These are phyloP conservation scores for Aegotheles bennettii DNA, from an alignment of 2,113 vertebrate genomes.

Conservation along the genomic window DNA sequence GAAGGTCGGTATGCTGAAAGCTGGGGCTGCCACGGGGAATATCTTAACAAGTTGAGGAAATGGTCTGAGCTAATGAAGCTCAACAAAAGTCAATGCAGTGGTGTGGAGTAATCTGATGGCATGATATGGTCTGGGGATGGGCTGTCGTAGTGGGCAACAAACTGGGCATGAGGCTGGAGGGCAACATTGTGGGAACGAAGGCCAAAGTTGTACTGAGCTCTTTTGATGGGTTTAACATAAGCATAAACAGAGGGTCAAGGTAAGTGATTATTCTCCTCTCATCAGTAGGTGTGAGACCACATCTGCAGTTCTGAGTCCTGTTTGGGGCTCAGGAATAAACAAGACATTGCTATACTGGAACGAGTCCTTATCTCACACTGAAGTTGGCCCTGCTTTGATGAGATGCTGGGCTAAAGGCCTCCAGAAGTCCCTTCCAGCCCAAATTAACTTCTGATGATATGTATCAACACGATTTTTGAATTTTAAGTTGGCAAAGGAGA, in stretches of 20 bases:
- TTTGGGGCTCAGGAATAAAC: fast-evolving
- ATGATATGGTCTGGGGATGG: fast-evolving
- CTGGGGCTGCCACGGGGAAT: background rate
- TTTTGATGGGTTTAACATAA: background rate
- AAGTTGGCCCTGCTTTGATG: background rate
- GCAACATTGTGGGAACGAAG: background rate
- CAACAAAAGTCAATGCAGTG: background rate
- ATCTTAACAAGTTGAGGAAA: background rate
- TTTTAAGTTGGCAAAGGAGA: background rate
- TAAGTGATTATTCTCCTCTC: background rate
- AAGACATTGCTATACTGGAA: background rate
- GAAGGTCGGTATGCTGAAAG: fast-evolving
- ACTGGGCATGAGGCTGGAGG: fast-evolving
- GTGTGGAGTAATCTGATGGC: background rate
- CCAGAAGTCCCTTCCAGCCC: background rate
- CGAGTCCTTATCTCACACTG: background rate
- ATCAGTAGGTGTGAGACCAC: background rate
- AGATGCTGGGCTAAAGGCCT: background rate
- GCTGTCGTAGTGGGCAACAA: background rate
- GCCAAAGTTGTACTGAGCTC: background rate
- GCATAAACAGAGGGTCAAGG: background rate
- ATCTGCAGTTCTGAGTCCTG: background rate
- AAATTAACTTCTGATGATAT: background rate
- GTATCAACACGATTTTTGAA: background rate
- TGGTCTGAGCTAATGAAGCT: background rate